Conservation (phyloP, 2,797 vertebrate species). For the Enteromius paludinosus region DNA sequence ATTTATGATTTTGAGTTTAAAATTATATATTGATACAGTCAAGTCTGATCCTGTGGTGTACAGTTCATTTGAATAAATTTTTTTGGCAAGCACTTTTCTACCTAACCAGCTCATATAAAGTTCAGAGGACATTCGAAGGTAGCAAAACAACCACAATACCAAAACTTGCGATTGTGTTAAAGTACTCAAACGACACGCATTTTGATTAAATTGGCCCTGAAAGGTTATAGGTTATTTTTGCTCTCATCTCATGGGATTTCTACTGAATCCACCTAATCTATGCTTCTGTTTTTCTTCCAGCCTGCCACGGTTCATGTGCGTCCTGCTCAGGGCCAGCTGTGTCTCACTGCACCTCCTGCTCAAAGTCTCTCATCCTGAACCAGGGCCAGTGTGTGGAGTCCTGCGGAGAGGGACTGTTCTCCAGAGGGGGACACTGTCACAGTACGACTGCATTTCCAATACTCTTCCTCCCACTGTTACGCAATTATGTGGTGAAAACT, state of each 20-base stretch:
- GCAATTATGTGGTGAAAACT: slow-evolving; percentile 47
- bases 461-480: slow-evolving; percentile 72
- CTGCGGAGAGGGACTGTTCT: slow-evolving; percentile 88
- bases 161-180: neutral
- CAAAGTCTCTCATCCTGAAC: slow-evolving; percentile 69
- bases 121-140: neutral
- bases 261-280: neutral
- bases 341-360: slow-evolving; percentile 83
- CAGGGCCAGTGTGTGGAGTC: slow-evolving; percentile 83
- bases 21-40: neutral
- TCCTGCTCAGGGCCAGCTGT: slow-evolving; percentile 84
- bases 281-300: slow-evolving; percentile 68
- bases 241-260: neutral
- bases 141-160: neutral
- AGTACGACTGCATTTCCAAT: slow-evolving; percentile 74
- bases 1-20: slow-evolving; percentile 14
- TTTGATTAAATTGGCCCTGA: neutral
- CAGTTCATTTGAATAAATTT: neutral
- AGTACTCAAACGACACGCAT: neutral
- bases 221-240: neutral
- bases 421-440: slow-evolving; percentile 80
- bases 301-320: slow-evolving; percentile 84
- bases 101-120: neutral
- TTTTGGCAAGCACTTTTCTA: neutral
- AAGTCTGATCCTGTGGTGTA: neutral